Conservation (phyloP, 2,113 vertebrate species). For the Vulpes ferrilata region DNA sequence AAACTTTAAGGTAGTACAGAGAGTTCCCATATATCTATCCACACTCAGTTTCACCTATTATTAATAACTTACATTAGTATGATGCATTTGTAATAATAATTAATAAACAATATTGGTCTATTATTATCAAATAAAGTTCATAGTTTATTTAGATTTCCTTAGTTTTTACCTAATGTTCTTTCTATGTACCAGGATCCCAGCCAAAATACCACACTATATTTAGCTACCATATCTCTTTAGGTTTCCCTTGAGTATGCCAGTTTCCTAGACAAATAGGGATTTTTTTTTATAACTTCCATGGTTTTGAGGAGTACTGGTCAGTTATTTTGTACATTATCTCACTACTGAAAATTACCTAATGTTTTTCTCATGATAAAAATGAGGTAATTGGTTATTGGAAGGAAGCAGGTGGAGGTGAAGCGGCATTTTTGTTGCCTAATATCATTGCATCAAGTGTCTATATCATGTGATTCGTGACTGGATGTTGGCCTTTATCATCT, state of each 20-base stretch:
- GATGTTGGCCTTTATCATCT: neutral
- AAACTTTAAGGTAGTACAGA: neutral
- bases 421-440: neutral
- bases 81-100: neutral
- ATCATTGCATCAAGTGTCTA: neutral
- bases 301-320: neutral
- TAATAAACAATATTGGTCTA: neutral
- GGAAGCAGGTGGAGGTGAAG: neutral
- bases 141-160: neutral
- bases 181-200: neutral
- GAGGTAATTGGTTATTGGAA: neutral
- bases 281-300: neutral
- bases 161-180: neutral
- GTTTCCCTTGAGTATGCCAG: no score
- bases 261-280: neutral
- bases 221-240: neutral
- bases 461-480: neutral
- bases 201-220: neutral
- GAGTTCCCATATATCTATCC: neutral
- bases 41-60: neutral
- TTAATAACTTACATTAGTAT: neutral
- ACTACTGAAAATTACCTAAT: neutral
- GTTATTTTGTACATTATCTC: neutral
- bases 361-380: neutral
- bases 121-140: neutral